These are phyloP conservation scores for Elephantulus edwardii DNA, from an alignment of 2,113 vertebrate species.

Conservation along the genomic window DNA sequence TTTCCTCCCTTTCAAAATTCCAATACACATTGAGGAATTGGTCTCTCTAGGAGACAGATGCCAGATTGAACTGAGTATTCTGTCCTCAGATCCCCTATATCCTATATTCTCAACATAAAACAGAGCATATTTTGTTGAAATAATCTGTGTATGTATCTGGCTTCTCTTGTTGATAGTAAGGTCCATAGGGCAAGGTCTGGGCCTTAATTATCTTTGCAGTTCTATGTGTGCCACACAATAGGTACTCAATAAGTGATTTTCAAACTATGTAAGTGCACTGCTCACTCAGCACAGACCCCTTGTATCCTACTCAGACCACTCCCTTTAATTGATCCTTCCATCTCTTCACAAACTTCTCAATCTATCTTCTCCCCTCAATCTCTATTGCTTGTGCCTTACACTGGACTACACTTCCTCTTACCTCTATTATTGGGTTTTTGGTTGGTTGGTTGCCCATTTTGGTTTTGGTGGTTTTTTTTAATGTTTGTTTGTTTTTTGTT, in stretches of 20 bases:
- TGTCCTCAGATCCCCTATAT: not conserved
- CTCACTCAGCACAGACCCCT: not conserved
- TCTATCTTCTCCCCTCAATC: not conserved
- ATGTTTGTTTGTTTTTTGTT: too few species aligned
- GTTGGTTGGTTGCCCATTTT: too few species aligned
- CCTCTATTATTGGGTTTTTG: not conserved
- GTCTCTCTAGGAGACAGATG: not conserved
- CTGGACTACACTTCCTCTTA: not conserved
- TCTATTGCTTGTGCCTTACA: not conserved
- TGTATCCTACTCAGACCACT: not conserved
- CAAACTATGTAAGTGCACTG: not conserved
- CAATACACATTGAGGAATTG: not conserved
- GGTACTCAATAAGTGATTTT: not conserved
- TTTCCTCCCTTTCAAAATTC: constrained; percentile 10
- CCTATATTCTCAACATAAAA: not conserved
- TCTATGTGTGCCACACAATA: not conserved
- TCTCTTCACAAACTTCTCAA: not conserved
- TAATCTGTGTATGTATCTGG: not conserved
- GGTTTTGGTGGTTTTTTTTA: too few species aligned
- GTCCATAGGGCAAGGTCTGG: not conserved
- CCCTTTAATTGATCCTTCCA: not conserved
- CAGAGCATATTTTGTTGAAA: not conserved
- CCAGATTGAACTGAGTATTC: not conserved
- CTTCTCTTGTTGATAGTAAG: not conserved
- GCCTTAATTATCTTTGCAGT: not conserved